A percentile compares a stretch with the other conserved stretches of the same genome.
phyloP scores from a whole-genome alignment of 2,113 vertebrate species.

The Junco hyemalis region DNA sequence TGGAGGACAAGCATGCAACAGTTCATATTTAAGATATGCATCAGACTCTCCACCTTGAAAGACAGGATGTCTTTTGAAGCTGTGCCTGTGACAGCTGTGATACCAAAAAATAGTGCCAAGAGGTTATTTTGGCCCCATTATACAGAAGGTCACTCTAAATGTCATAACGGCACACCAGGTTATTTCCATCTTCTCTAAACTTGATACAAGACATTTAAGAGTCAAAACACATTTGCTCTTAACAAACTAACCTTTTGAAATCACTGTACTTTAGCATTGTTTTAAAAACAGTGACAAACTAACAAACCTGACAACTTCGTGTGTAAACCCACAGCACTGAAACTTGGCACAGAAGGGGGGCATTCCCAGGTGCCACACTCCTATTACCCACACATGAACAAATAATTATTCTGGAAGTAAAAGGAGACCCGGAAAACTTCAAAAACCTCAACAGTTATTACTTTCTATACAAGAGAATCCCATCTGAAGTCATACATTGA shows the following conservation, averaged over 20 bases:
- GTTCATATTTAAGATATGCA: background rate
- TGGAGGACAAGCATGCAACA: background rate
- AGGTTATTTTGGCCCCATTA: background rate
- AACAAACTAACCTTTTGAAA: background rate
- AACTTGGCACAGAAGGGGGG: background rate
- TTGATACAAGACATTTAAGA: background rate
- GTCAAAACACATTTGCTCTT: background rate
- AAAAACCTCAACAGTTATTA: conserved; percentile 47
- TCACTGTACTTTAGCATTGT: background rate
- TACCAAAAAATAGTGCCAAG: background rate
- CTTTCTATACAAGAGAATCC: conserved; percentile 59
- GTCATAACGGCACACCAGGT: background rate
- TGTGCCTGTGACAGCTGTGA: background rate
- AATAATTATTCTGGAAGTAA: conserved; percentile 30
- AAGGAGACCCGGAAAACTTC: conserved; percentile 31
- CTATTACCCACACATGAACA: background rate
- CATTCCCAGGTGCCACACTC: background rate
- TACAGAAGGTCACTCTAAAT: background rate
- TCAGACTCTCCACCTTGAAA: background rate
- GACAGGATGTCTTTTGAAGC: background rate
- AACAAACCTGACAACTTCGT: background rate
- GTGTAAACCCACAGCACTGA: background rate
- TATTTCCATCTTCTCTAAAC: background rate
- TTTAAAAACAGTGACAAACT: background rate
- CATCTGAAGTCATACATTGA: conserved; percentile 60